Percentiles rank a stretch among this genome's conserved stretches.
Conservation (phyloP, 2,888 invertebrate species). For the Cosmia trapezina region DNA sequence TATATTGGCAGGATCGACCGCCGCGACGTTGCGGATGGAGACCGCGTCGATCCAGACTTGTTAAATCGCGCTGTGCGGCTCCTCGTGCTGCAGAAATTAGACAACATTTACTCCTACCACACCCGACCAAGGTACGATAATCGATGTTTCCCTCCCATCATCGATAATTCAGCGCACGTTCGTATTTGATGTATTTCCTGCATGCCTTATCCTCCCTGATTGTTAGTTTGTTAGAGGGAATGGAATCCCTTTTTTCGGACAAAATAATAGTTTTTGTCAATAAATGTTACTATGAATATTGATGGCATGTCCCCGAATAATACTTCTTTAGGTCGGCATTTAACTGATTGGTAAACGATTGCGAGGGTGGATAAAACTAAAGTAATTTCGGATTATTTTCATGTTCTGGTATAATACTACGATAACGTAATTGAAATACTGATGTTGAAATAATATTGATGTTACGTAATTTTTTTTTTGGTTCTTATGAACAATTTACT, state of each 20-base stretch:
- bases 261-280: slow-evolving; percentile 29
- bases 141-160: slow-evolving; percentile 80
- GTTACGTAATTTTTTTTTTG: background rate
- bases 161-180: slow-evolving; percentile 73
- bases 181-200: slow-evolving; percentile 73
- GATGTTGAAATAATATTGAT: background rate
- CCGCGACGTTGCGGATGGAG: slow-evolving; percentile 85
- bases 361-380: slow-evolving; percentile 8
- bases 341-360: slow-evolving; percentile 28
- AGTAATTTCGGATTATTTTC: slow-evolving; percentile 27
- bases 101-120: slow-evolving; percentile 91
- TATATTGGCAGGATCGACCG: slow-evolving; percentile 90
- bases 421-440: slow-evolving; percentile 10
- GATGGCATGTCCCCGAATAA: slow-evolving; percentile 33
- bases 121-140: slow-evolving; percentile 91
- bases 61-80: slow-evolving; percentile 90
- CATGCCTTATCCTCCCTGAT: slow-evolving; percentile 65
- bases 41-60: slow-evolving; percentile 87
- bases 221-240: slow-evolving; percentile 54
- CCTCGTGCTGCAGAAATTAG: slow-evolving; percentile 90
- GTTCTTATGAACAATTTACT: too few species aligned
- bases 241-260: slow-evolving; percentile 23
- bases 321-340: slow-evolving; percentile 29
- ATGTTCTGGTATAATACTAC: slow-evolving; percentile 3
- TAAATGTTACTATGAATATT: slow-evolving; percentile 51